Conservation (phyloP, 1,140 invertebrate genomes). For the Rhopalosiphum maidis region DNA sequence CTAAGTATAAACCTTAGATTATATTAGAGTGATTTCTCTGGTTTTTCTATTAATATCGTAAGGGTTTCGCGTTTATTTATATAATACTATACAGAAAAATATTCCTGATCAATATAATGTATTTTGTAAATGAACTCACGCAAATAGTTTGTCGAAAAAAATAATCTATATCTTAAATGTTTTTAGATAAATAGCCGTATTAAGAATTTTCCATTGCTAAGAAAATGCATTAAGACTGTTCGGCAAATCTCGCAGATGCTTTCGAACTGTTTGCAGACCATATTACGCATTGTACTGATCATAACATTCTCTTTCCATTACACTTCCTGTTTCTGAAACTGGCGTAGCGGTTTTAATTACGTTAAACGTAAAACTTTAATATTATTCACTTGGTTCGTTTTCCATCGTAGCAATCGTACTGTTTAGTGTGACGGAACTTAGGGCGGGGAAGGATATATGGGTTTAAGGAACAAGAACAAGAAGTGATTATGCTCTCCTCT, state of each 20-base stretch:
- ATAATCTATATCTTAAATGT: not conserved
- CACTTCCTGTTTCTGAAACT: conserved; percentile 22
- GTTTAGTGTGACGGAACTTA: not conserved
- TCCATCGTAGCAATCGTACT: not conserved
- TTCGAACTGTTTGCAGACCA: not conserved
- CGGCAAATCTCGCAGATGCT: not conserved
- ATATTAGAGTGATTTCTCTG: not conserved
- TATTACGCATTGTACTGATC: not conserved
- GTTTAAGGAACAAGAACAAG: not conserved
- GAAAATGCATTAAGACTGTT: not conserved
- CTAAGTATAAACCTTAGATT: not conserved
- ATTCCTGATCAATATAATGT: not conserved
- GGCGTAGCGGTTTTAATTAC: conserved; percentile 19
- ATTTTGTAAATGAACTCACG: not conserved
- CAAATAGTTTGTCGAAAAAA: not conserved
- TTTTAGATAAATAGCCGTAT: not conserved
- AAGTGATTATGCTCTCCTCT: not conserved
- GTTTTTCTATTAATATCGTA: not conserved
- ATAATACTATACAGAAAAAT: not conserved
- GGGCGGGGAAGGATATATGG: not conserved
- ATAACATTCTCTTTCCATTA: not conserved
- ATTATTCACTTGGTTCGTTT: conserved; percentile 35
- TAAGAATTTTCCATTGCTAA: not conserved
- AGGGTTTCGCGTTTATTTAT: not conserved
- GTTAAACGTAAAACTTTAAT: conserved; percentile 18